Evolutionary conservation across 2,888 invertebrate genomes (phyloP), one percentile per base, ranked within the genome.

Genomic region (Nomada fabriciana): DNA sequence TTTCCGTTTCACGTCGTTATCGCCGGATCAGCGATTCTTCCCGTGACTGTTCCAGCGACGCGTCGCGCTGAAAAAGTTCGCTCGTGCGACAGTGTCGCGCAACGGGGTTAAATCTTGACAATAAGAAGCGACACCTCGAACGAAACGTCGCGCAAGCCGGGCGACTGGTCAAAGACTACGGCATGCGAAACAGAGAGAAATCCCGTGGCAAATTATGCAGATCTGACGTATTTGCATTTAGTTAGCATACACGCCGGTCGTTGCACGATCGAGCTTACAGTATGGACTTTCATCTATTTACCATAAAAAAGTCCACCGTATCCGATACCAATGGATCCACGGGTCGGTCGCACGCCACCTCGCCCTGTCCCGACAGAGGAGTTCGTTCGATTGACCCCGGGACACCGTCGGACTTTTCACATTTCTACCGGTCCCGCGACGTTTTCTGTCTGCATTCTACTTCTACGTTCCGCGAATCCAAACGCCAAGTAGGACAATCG

Each of bases 231-330:
- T 91, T 91, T 90, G 86, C 90, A 91, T 90, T 88, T 84, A 85
- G 88, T 91, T 89, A 85, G 90, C 87, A 90, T 90, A 85, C 86
- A 83, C 79, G 72, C 65, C 36, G 80, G 18, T 74, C 70, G 86
- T 79, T 78, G 84, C 81, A 68, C 69, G 80, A 64, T 52, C 55
- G 61, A 52, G 57, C 60, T 65, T 50, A 68, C 64, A 63, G 55
- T 74, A 75, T 83, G 80, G 83, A 91, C 91, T 92, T 92, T 92
- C 91, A 89, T 91, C 90, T 87, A 80, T 84, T 91, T 89, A 89
- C 83, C 88, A 89, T 89, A 89, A 86, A 88, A 90, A 90, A 88
- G 82, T 85, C 57, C 23, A 47, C 64, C 76, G 71, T 81, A 85
- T 82, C 85, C 84, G 77, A 86, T 83, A 80, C 83, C 80, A 83